phyloP scores from a whole-genome alignment of 2,888 invertebrate species.

The Branchipolynoe longqiensis region DNA sequence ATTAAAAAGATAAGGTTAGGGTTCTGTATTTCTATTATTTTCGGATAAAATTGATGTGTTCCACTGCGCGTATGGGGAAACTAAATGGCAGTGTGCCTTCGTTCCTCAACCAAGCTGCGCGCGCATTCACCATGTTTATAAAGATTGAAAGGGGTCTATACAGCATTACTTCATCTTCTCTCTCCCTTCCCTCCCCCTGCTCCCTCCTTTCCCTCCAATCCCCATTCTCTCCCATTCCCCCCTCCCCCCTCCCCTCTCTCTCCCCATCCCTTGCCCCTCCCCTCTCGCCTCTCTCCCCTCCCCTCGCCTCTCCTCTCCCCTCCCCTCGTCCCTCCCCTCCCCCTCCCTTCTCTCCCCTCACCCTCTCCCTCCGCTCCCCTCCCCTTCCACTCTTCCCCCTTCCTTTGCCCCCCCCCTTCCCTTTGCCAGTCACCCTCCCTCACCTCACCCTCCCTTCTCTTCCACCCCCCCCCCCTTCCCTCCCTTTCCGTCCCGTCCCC shows the following conservation, averaged over 20 bases:
- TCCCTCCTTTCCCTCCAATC: neutral
- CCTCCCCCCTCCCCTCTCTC: neutral
- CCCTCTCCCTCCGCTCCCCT: conserved; percentile 8
- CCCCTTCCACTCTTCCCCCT: neutral
- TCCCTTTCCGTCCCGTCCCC: neutral
- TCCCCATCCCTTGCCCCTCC: neutral
- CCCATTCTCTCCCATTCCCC: neutral
- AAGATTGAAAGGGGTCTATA: too few species aligned
- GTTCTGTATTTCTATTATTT: too few species aligned
- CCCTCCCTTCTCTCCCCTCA: neutral
- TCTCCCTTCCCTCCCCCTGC: neutral
- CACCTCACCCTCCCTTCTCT: neutral
- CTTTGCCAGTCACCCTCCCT: neutral
- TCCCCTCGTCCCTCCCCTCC: neutral
- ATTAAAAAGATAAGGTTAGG: too few species aligned
- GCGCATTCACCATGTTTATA: too few species aligned
- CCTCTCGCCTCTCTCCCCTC: conserved; percentile 30
- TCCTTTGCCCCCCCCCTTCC: conserved; percentile 17
- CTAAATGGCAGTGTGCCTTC: too few species aligned
- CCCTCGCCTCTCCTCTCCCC: neutral
- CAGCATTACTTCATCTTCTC: neutral
- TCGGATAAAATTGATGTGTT: too few species aligned
- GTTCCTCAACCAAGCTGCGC: too few species aligned
- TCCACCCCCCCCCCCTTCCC: neutral
- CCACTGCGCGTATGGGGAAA: too few species aligned